These are phyloP conservation scores for Adelognathus sp. DNA, from an alignment of 2,888 invertebrate species.

Conservation along the genomic window DNA sequence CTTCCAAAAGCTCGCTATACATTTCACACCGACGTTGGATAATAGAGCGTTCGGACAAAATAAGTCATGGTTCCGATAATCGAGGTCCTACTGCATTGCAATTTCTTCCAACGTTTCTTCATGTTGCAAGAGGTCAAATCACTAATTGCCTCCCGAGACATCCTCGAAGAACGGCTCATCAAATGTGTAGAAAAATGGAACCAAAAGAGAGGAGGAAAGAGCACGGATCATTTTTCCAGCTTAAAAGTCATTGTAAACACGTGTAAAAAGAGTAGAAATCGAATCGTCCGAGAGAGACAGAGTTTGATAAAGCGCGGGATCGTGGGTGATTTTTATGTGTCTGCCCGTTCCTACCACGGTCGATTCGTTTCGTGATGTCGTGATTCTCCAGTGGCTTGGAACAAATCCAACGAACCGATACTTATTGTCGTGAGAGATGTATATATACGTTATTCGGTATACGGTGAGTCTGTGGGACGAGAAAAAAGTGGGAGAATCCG, in stretches of 20 bases:
- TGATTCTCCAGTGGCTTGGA: constrained; percentile 48
- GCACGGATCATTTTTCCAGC: not conserved
- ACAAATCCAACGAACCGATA: constrained; percentile 56
- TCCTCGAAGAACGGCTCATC: too few species aligned
- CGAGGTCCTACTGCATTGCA: too few species aligned
- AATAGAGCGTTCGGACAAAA: too few species aligned
- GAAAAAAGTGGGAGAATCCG: constrained; percentile 19
- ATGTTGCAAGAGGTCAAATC: too few species aligned
- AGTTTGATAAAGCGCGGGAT: constrained; percentile 11
- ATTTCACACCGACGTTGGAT: too few species aligned
- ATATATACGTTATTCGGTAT: constrained; percentile 11
- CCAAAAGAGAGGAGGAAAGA: not conserved
- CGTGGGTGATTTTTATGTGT: constrained; percentile 16
- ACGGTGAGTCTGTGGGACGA: constrained; percentile 6
- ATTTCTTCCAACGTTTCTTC: too few species aligned
- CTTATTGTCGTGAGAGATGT: constrained; percentile 42
- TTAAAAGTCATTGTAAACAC: not conserved
- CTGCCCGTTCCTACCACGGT: constrained; percentile 21
- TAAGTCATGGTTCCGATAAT: too few species aligned
- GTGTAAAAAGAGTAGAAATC: not conserved
- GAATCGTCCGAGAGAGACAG: not conserved
- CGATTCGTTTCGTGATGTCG: constrained; percentile 30
- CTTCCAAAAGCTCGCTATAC: too few species aligned
- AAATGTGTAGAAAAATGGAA: not conserved
- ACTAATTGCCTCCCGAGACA: too few species aligned